Base-by-base conservation (phyloP, 2,113 vertebrate genomes). In the Eonycteris spelaea region DNA sequence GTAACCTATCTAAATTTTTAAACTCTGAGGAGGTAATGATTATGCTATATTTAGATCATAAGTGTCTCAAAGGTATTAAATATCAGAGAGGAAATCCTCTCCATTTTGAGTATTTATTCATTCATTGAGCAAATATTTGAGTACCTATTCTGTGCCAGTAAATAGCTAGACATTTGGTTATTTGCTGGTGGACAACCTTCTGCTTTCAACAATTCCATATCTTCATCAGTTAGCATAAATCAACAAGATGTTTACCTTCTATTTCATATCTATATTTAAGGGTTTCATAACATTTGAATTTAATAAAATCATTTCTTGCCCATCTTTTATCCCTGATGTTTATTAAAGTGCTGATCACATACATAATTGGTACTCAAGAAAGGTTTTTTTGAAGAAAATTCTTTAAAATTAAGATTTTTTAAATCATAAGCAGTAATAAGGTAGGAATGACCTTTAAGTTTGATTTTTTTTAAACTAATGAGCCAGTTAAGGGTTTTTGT, bases 71-170 rank as follows among this genome's bases (percentile, higher is more conserved):
- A 89, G 33, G 6, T 38, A 88, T 57, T 80, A 75, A 94, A 71
- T 91, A 84, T 51, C 26, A 94, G 38, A 92, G 38, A 68, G 10
- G 77, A 91, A 63, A 65, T 90, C 51, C 30, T 91, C 15, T 92
- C 12, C 15, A 45, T 94, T 95, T 95, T 87, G 38, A 65, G 26
- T 95, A 33, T 89, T 95, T 40, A 68, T 94, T 85, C 22, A 89
- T 93, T 90, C 40, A 78, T 91, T 96, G 57, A 93, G 24, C 7
- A 86, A 35, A 57, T 83, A 70, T 26, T 51, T 91, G n/a, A 89
- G 28, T 10, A 33, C n/a, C 24, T 80, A 7, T 71, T 91, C 30
- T 84, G 35, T 91, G 68, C n/a, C 28, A 59, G 15, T 78, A 57
- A 78, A 26, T 73, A 18, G 11, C 5, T 63, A 71, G 45, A 24